Base-by-base conservation (phyloP, 2,797 vertebrate genomes). In the Chelidonichthys spinosus region DNA sequence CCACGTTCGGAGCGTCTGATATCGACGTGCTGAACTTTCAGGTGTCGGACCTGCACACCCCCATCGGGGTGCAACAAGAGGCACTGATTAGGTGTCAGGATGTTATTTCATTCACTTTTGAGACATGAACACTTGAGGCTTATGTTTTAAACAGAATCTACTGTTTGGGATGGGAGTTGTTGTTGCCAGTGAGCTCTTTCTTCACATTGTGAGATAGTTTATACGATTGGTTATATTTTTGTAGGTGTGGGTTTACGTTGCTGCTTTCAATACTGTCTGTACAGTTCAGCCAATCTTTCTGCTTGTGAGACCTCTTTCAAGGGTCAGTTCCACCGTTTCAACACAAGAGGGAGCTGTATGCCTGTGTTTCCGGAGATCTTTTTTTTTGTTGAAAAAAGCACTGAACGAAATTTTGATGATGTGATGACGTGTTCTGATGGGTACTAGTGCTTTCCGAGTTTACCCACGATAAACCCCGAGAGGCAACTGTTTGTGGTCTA, bases 11-110 rank as follows among this genome's bases (percentile, higher is more conserved):
- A 0, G 94, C 96, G 0, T 95, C 96, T 0, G 97, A 97, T 66
- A 95, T 97, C 1, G 96, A 97, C 2, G 92, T 96, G 43, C 92
- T 96, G 72, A 97, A 97, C 85, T 96, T 97, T 81, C 96, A 97
- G 39, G 96, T 97, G 60, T 96, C 95, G 0, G 93, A 96, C 68
- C 83, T 98, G 63, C 94, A 96, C 79, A 98, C 96, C 0, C 97
- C 96, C 0, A 94, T 97, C 3, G 97, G 96, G 0, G 93, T 97
- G 13, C 96, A 97, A 63, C 96, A 94, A 3, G 95, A 97, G 69
- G 96, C 97, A 0, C 83, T 97, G 44, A 94, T 98, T 44, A 91
- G 96, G 4, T 93, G 94, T 33, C 95, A 94, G 17, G 97, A 97
- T 79, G 94, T 97, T 36, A 95, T 98, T 44, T 94, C 96, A 0